phyloP scores from a whole-genome alignment of 2,113 vertebrate species.

The Neogobius melanostomus region DNA sequence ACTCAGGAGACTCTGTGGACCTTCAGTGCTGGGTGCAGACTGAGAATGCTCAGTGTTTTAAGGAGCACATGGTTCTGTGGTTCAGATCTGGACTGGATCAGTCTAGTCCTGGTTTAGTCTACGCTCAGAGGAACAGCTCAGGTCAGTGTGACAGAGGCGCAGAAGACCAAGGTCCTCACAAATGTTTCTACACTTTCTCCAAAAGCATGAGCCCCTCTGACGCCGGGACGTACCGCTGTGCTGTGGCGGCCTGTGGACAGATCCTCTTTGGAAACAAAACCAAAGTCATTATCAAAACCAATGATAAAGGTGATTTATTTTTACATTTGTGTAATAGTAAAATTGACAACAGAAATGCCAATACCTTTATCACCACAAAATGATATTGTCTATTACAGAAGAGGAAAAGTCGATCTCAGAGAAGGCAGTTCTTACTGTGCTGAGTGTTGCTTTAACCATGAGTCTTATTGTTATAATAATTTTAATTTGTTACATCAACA shows the following conservation, averaged over 20 bases:
- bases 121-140: not conserved
- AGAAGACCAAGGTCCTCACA: not conserved
- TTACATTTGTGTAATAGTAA: too few relatives aligned
- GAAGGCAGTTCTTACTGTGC: not conserved
- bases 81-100: constrained; percentile 11
- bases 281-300: not conserved
- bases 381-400: not conserved
- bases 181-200: constrained; percentile 24
- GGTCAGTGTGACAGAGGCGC: constrained; percentile 5
- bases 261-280: constrained; percentile 35
- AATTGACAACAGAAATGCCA: too few relatives aligned
- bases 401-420: not conserved
- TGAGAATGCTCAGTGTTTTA: not conserved
- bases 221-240: constrained; percentile 37
- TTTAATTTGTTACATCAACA: not conserved
- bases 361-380: not conserved
- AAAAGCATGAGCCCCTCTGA: constrained; percentile 29
- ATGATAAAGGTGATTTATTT: not conserved
- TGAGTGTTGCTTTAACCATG: not conserved
- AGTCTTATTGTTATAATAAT: not conserved
- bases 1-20: constrained; percentile 23
- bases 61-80: constrained; percentile 16
- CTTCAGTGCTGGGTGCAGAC: constrained; percentile 22
- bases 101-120: not conserved
- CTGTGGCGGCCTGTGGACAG: constrained; percentile 20